Evolutionary conservation across 1,140 invertebrate genomes (phyloP), one percentile per base, ranked within the genome.

Genomic region (Octopus sinensis): DNA sequence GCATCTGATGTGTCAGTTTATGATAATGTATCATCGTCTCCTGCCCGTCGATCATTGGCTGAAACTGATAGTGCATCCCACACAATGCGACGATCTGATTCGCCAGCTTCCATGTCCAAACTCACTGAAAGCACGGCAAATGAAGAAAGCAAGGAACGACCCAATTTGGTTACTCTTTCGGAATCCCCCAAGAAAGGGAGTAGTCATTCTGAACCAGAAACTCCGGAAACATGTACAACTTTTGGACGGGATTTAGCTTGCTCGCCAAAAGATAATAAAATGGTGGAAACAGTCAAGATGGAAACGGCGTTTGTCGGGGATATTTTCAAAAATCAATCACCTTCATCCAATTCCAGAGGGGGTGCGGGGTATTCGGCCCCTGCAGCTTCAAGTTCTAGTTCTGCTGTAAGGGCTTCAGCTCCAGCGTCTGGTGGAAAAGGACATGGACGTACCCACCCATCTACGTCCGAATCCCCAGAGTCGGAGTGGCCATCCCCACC

Each of bases 1-100:
- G 95, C 95, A 30, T 96, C 95, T 83, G 96, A 94, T 85, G 95
- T 95, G 12, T 96, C 95, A 54, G 93, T 96, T n/a, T 96, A 96
- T 89, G 96, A 97, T 91, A 96, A 96, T 90, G 95, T 96, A 4
- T 77, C 80, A 43, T 79, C 79, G 6, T 79, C 79, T 43, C 56
- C 76, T 53, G 52, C 77, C n/a, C 76, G 77, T 17, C 76, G 9
- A 78, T 76, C 53, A 76, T 79, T 76, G 54, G 80, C 56, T 75
- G 78, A 79, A 10, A 62, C 9, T 52, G 51, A 62, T 53, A n/a
- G 71, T 53, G 62, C 68, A 51, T 4, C 62, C 54, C 80, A 4
- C 51, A 54, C 23, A n/a, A 54, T 7, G 30, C 81, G 52, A 77
- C 30, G 52, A 12, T 77, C 76, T 43, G 43, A n/a, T 9, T 77